A percentile compares a stretch with the other conserved stretches of the same genome.
Evolutionary conservation across 2,888 invertebrate genomes (phyloP).

Genomic region (Beris chalybata): DNA sequence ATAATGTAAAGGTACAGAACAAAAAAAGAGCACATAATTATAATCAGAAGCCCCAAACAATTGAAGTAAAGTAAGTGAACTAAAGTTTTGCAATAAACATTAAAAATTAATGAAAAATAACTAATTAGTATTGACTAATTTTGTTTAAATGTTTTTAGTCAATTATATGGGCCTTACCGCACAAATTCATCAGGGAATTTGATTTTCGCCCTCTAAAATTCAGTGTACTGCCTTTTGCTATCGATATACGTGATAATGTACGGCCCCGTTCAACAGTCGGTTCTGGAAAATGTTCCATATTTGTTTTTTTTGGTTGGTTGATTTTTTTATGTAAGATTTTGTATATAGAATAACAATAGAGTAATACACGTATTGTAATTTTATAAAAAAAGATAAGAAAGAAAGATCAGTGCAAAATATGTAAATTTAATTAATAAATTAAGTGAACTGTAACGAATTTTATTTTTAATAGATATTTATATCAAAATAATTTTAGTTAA

Average conservation of each 20-base stretch:
- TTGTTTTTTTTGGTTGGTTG: conserved; percentile 23
- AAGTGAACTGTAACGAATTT: no score
- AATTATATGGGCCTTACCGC: conserved; percentile 74
- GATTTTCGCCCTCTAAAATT: conserved; percentile 91
- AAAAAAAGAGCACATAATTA: no score
- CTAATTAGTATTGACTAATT: conserved; percentile 5
- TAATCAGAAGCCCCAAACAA: conserved; percentile 4
- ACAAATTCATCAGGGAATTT: conserved; percentile 94
- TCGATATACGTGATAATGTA: conserved; percentile 70
- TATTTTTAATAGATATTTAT: neutral
- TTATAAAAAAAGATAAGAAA: no score
- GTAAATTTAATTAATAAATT: no score
- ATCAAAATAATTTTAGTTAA: no score
- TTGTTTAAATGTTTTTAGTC: conserved; percentile 2
- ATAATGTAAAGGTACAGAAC: no score
- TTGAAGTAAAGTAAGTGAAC: neutral
- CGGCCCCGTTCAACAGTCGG: conserved; percentile 61
- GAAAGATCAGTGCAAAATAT: no score
- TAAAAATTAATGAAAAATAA: neutral
- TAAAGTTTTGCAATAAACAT: neutral
- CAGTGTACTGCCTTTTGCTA: conserved; percentile 76
- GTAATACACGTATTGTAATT: neutral
- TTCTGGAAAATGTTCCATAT: conserved; percentile 50
- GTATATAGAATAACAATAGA: conserved; percentile 16
- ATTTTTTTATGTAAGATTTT: conserved; percentile 26